These are phyloP conservation scores for Xiphophorus hellerii DNA, from an alignment of 2,113 vertebrate species.

Conservation along the genomic window DNA sequence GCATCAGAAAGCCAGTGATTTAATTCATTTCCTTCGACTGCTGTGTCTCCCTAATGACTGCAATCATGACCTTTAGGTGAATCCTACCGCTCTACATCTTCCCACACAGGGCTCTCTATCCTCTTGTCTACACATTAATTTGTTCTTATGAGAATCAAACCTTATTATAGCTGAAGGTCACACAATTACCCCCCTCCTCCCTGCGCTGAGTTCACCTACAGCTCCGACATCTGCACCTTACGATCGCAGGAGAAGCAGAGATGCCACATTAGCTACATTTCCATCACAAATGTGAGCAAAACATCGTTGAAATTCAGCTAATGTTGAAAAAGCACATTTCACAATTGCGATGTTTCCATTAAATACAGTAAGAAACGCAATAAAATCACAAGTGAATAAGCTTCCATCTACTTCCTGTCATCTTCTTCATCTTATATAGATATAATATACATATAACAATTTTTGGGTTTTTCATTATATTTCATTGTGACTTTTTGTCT, in stretches of 20 bases:
- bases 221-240: conserved; percentile 8
- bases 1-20: conserved; percentile 25
- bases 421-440: too few relatives aligned
- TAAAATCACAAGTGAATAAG: too few relatives aligned
- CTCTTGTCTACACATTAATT: conserved; percentile 61
- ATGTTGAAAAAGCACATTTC: too few relatives aligned
- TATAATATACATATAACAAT: too few relatives aligned
- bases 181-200: conserved; percentile 29
- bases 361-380: too few relatives aligned
- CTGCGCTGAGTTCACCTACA: conserved; percentile 14
- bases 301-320: too few relatives aligned
- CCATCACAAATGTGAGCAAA: too few relatives aligned
- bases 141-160: conserved; percentile 57
- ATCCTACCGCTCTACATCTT: conserved; percentile 31
- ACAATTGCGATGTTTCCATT: too few relatives aligned
- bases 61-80: conserved; percentile 51
- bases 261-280: not conserved
- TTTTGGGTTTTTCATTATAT: too few relatives aligned
- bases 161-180: conserved; percentile 60
- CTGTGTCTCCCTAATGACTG: conserved; percentile 48
- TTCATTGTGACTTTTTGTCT: too few relatives aligned
- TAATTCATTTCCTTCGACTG: conserved; percentile 38
- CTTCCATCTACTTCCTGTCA: too few relatives aligned
- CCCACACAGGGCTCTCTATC: conserved; percentile 33
- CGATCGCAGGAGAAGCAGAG: not conserved